Conservation (phyloP, 2,888 invertebrate species). For the Cerastis rubricosa region DNA sequence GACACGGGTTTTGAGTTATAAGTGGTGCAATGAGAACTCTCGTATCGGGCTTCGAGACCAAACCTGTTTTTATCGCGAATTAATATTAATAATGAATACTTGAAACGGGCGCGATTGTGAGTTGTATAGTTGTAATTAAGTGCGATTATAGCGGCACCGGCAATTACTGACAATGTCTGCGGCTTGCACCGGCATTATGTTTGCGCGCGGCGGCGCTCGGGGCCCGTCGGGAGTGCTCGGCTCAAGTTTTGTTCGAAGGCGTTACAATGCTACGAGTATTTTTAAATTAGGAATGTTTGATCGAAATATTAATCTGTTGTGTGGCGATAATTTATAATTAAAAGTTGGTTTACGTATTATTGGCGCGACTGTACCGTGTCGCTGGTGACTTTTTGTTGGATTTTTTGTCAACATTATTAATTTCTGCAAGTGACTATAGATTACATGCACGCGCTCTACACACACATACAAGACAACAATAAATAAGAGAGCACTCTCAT, state of each 20-base stretch:
- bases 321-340: constrained; percentile 35
- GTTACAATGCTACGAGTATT: constrained; percentile 53
- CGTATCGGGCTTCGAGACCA: constrained; percentile 73
- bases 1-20: constrained; percentile 73
- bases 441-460: constrained; percentile 39
- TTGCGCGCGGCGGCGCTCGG: constrained; percentile 62
- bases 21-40: constrained; percentile 67
- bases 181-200: constrained; percentile 73
- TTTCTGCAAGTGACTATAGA: constrained; percentile 53
- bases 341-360: constrained; percentile 31
- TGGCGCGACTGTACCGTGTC: constrained; percentile 51
- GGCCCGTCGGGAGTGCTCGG: constrained; percentile 54
- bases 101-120: constrained; percentile 86
- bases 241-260: constrained; percentile 41
- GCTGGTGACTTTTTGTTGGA: constrained; percentile 43
- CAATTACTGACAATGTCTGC: constrained; percentile 85
- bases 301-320: constrained; percentile 46
- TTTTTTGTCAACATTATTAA: constrained; percentile 64
- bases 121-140: constrained; percentile 88
- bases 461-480: constrained; percentile 53
- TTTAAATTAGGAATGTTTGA: constrained; percentile 60
- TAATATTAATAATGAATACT: constrained; percentile 89
- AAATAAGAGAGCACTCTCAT: constrained; percentile 67
- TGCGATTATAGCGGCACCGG: constrained; percentile 85
- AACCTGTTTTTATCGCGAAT: constrained; percentile 87